Conservation (phyloP, 1,140 invertebrate genomes). For the Acyrthosiphon pisum region DNA sequence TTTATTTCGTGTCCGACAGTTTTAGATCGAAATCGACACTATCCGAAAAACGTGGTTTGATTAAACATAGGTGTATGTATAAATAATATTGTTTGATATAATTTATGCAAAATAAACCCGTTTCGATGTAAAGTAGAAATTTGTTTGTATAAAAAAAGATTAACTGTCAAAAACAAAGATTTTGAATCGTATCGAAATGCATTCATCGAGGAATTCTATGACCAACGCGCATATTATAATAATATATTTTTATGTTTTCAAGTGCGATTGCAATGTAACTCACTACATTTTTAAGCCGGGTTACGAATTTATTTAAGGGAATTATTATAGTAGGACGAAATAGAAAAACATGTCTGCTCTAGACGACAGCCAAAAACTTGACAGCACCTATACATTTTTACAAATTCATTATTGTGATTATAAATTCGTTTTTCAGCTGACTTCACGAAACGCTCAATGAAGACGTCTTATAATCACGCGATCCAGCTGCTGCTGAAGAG, state of each 20-base stretch:
- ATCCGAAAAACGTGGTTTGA: not conserved
- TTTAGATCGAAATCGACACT: not conserved
- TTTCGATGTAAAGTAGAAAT: not conserved
- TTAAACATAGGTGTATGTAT: not conserved
- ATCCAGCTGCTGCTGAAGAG: not conserved
- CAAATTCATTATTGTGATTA: not conserved
- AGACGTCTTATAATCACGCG: slow-evolving; percentile 11
- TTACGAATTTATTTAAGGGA: not conserved
- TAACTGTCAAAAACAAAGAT: not conserved
- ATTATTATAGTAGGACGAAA: no score
- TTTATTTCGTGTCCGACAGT: not conserved
- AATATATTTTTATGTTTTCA: not conserved
- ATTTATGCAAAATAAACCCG: not conserved
- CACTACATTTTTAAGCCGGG: not conserved
- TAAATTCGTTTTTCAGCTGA: not conserved
- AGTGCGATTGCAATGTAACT: not conserved
- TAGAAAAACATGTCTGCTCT: not conserved
- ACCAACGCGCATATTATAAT: not conserved
- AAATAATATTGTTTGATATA: not conserved
- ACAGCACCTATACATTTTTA: not conserved
- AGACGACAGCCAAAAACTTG: not conserved
- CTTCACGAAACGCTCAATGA: not conserved
- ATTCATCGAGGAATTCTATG: not conserved
- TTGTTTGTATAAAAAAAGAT: not conserved
- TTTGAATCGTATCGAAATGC: not conserved